A percentile compares a stretch with the other conserved stretches of the same genome.
phyloP scores from a whole-genome alignment of 2,888 invertebrate species.

The Netelia inedita region DNA sequence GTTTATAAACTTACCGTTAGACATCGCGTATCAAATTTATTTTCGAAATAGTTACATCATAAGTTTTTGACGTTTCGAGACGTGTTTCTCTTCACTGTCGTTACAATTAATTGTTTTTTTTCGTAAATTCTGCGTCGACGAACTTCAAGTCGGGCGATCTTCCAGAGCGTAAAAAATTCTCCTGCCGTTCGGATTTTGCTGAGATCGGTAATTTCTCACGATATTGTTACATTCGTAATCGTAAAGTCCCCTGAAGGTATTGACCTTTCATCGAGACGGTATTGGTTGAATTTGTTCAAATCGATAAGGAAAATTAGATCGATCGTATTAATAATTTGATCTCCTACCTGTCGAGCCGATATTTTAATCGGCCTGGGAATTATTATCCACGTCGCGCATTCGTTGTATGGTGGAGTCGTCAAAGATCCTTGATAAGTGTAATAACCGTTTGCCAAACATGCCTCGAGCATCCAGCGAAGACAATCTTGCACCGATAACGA shows the following conservation, averaged over 20 bases:
- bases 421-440: conserved; percentile 79
- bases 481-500: conserved; percentile 41
- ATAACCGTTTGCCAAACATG: conserved; percentile 73
- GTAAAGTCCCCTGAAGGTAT: conserved; percentile 86
- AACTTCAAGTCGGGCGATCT: conserved; percentile 24
- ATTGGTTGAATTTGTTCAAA: conserved; percentile 51
- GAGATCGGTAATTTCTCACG: conserved; percentile 86
- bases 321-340: too few relatives aligned
- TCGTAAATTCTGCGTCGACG: not conserved
- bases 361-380: conserved; percentile 75
- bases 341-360: conserved; percentile 75
- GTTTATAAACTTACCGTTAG: conserved; percentile 43
- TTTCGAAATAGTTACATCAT: conserved; percentile 32
- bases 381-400: conserved; percentile 80
- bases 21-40: conserved; percentile 45
- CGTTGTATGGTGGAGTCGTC: conserved; percentile 75
- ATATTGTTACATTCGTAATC: conserved; percentile 85
- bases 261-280: conserved; percentile 84
- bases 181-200: conserved; percentile 85
- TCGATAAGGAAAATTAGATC: conserved; percentile 25
- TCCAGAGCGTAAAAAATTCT: conserved; percentile 85
- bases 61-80: conserved; percentile 21
- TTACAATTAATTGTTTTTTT: conserved; percentile 8
- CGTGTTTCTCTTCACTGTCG: not conserved
- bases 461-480: conserved; percentile 58